phyloP scores from a whole-genome alignment of 53 echinoderm and acorn worm genomes.

The Zoroaster sp. region DNA sequence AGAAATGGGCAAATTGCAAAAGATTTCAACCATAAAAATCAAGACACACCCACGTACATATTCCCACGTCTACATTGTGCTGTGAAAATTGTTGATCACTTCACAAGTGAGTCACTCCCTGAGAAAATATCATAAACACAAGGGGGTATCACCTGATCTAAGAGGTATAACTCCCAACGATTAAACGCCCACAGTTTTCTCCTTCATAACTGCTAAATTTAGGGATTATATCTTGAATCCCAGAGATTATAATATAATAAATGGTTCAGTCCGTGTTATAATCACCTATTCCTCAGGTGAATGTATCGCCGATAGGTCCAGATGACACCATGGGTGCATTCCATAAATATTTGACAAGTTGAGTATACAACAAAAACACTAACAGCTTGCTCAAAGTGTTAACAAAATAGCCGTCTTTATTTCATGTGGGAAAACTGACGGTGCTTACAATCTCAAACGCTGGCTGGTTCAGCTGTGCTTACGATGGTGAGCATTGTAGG shows the following conservation, averaged over 20 bases:
- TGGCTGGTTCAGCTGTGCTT: background rate
- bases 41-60: no score
- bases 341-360: constrained; percentile 1
- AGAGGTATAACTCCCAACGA: no score
- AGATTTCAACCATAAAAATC: no score
- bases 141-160: no score
- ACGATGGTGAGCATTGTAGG: background rate
- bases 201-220: background rate
- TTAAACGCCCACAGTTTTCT: background rate
- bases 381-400: background rate
- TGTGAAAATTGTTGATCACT: no score
- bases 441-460: background rate
- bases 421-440: background rate
- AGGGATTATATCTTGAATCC: background rate
- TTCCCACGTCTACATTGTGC: no score
- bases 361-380: background rate
- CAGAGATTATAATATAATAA: background rate
- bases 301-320: background rate
- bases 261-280: background rate
- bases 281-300: constrained; percentile 2
- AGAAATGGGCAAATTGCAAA: no score
- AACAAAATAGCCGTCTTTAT: constrained; percentile 1
- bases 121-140: background rate
- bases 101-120: background rate
- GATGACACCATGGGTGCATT: background rate